These are phyloP conservation scores for Cybosia mesomella DNA, from an alignment of 2,888 invertebrate genomes.

Conservation along the genomic window DNA sequence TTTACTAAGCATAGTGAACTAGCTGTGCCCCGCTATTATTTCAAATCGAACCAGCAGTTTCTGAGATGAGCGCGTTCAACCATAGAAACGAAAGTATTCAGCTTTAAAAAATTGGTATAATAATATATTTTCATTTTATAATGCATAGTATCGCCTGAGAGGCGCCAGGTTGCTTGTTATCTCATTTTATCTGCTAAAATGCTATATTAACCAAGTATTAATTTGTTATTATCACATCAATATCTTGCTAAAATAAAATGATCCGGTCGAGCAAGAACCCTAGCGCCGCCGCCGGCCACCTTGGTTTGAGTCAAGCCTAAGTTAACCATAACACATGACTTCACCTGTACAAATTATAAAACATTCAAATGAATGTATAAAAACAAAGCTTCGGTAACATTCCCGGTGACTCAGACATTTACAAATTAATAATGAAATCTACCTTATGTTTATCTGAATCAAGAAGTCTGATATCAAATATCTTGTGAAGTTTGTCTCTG, in stretches of 20 bases:
- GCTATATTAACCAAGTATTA: background rate
- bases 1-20: too few species aligned
- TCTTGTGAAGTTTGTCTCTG: slow-evolving; percentile 13
- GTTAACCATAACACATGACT: slow-evolving; percentile 14
- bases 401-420: slow-evolving; percentile 41
- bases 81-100: too few species aligned
- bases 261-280: background rate
- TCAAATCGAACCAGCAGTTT: too few species aligned
- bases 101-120: too few species aligned
- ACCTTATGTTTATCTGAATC: slow-evolving; percentile 5
- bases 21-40: too few species aligned
- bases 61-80: too few species aligned
- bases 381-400: slow-evolving; percentile 43
- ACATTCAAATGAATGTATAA: slow-evolving; percentile 39
- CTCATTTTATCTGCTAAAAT: too few species aligned
- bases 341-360: slow-evolving; percentile 40
- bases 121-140: background rate
- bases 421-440: background rate
- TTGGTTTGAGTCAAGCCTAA: slow-evolving; percentile 8
- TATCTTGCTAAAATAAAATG: background rate
- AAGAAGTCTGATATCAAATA: slow-evolving; percentile 7
- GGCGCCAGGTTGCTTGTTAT: too few species aligned
- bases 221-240: too few species aligned
- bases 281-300: background rate
- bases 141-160: too few species aligned